Percentiles rank a stretch among this genome's conserved stretches.
phyloP scores from a whole-genome alignment of 1,140 invertebrate species.

The Leptinotarsa undecemlineata region DNA sequence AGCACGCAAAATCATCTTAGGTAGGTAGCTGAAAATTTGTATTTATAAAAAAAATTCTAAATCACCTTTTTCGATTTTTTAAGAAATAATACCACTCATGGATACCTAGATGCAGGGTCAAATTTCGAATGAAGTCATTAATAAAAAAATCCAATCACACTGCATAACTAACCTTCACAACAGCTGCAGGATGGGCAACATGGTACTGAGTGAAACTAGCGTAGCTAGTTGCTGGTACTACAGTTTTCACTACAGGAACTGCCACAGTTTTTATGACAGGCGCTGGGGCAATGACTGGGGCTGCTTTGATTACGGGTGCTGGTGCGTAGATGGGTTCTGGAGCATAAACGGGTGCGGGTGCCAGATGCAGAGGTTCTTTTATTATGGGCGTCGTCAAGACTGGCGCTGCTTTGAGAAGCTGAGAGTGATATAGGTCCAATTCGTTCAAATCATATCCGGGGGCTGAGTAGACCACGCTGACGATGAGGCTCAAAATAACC shows the following conservation, averaged over 20 bases:
- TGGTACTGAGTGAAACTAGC: slow-evolving; percentile 29
- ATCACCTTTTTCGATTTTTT: too few relatives aligned
- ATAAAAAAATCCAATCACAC: neutral
- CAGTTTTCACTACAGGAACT: slow-evolving; percentile 24
- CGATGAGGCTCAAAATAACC: slow-evolving; percentile 16
- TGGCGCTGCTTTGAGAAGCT: slow-evolving; percentile 17
- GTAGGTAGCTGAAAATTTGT: too few relatives aligned
- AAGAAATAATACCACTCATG: too few relatives aligned
- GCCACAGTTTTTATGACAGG: slow-evolving; percentile 11
- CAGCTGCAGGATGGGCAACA: slow-evolving; percentile 25
- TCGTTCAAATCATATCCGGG: slow-evolving; percentile 25
- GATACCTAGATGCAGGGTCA: too few relatives aligned
- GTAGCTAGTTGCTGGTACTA: slow-evolving; percentile 35
- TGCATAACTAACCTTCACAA: slow-evolving; percentile 33
- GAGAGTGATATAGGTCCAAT: slow-evolving; percentile 5
- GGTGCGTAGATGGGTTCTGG: slow-evolving; percentile 29
- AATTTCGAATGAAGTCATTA: too few relatives aligned
- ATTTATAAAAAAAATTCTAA: too few relatives aligned
- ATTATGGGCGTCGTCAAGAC: slow-evolving; percentile 17
- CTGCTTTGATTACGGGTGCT: slow-evolving; percentile 29
- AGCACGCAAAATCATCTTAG: too few relatives aligned
- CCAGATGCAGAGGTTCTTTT: slow-evolving; percentile 10
- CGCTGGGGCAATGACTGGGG: neutral
- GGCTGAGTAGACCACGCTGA: neutral
- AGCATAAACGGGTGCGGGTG: slow-evolving; percentile 27